phyloP scores from a whole-genome alignment of 1,140 invertebrate genomes.

The Chironomus striatipennis region DNA sequence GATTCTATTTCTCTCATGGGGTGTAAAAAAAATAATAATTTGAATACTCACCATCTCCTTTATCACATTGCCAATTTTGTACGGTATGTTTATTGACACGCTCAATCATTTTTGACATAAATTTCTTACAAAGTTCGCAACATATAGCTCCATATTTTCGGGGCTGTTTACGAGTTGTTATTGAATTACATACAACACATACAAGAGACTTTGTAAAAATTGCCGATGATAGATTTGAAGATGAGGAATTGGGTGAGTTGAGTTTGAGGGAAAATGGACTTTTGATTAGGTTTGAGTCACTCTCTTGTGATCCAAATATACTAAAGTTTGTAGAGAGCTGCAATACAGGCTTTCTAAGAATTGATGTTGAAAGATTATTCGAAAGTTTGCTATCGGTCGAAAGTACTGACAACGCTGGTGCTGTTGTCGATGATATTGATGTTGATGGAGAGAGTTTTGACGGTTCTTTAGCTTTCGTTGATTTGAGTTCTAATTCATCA shows the following conservation, averaged over 20 bases:
- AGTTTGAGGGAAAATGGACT: constrained; percentile 16
- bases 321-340: constrained; percentile 16
- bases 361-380: not conserved
- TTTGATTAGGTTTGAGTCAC: not conserved
- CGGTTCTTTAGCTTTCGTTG: not conserved
- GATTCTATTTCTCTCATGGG: not conserved
- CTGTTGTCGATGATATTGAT: not conserved
- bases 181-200: constrained; percentile 69
- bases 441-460: not conserved
- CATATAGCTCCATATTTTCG: constrained; percentile 75
- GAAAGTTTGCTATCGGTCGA: not conserved
- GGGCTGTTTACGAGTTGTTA: constrained; percentile 64
- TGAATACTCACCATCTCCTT: constrained; percentile 49
- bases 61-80: constrained; percentile 51
- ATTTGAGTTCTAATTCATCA: not conserved
- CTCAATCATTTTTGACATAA: constrained; percentile 68
- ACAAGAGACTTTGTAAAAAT: constrained; percentile 42
- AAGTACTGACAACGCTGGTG: not conserved
- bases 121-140: constrained; percentile 77
- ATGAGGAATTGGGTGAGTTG: not conserved
- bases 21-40: no score
- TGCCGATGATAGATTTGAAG: constrained; percentile 27
- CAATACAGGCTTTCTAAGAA: not conserved
- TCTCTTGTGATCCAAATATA: not conserved
- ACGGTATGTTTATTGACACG: constrained; percentile 41